Evolutionary conservation across 2,113 vertebrate genomes (phyloP), one percentile per base, ranked within the genome.

Genomic region (Hirundichthys speculiger): DNA sequence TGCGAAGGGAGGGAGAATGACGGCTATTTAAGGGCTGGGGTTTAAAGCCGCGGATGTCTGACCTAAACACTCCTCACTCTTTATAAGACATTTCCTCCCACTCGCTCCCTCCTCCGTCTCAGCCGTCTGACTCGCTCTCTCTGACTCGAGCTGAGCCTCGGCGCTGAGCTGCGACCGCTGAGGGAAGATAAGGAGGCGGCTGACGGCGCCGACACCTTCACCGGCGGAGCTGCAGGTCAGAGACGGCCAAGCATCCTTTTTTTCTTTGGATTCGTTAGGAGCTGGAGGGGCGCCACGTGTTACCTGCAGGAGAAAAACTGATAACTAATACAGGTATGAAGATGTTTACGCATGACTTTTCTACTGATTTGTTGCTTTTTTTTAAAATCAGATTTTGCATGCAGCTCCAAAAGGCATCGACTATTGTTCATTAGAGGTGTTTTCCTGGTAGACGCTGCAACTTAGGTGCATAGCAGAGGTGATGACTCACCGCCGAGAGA

Each of bases 21-120:
- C 60, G 41, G 70, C 80, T 87, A 75, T 89, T 82, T 88, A 88
- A 88, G 82, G 82, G 78, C 70, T 85, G 81, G 72, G 71, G 84
- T 84, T 77, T 64, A 80, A 79, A 80, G 80, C 71, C 75, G 79
- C 69, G 68, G 69, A 83, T 77, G 71, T 89, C 83, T 85, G 85
- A 86, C 85, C 83, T 69, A 74, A 88, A 75, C 81, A 66, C 77
- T 82, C 61, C 80, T 84, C 82, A 79, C 77, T 74, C 76, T 88
- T 89, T 83, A 75, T 81, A 82, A 88, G 76, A 80, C 61, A 82
- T 77, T 78, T 75, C 58, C 80, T 83, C 83, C 64, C 73, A 48
- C 75, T 63, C 68, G 6, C 30, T 34, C 11, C 6, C 75, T 30
- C 55, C 54, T 25, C 62, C 59, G 51, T 43, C 68, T 49, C 55